These are phyloP conservation scores for Caranx melampygus DNA, from an alignment of 2,113 vertebrate genomes.

Conservation along the genomic window DNA sequence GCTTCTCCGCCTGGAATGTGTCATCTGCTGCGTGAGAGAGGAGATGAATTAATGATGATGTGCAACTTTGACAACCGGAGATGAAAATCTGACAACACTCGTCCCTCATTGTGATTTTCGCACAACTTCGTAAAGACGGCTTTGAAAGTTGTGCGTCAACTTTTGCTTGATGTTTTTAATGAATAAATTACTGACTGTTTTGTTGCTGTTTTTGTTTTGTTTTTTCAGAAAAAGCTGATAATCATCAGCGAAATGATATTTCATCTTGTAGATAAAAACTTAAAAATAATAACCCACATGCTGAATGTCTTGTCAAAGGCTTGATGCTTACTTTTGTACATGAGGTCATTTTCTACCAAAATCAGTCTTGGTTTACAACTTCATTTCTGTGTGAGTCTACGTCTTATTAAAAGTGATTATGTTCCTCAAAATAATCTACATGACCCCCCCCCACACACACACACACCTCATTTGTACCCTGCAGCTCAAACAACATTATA, in stretches of 20 bases:
- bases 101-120: background rate
- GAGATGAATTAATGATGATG: slow-evolving; percentile 61
- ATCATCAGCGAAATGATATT: background rate
- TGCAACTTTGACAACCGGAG: slow-evolving; percentile 24
- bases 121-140: slow-evolving; percentile 15
- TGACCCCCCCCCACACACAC: background rate
- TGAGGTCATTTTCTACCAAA: background rate
- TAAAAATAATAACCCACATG: background rate
- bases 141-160: slow-evolving; percentile 6
- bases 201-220: too few relatives aligned
- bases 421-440: slow-evolving; percentile 33
- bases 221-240: background rate
- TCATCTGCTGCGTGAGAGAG: slow-evolving; percentile 63
- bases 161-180: background rate
- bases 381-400: slow-evolving; percentile 14
- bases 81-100: slow-evolving; percentile 27
- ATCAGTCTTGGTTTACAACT: background rate
- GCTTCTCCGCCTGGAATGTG: slow-evolving; percentile 66
- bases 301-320: background rate
- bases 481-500: slow-evolving; percentile 1
- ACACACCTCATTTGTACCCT: slow-evolving; percentile 34
- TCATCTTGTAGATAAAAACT: too few relatives aligned
- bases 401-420: too few relatives aligned
- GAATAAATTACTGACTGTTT: background rate
- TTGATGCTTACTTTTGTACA: background rate